Evolutionary conservation across 2,113 vertebrate genomes (phyloP), one percentile per base, ranked within the genome.

Genomic region (Nesogale talazaci): DNA sequence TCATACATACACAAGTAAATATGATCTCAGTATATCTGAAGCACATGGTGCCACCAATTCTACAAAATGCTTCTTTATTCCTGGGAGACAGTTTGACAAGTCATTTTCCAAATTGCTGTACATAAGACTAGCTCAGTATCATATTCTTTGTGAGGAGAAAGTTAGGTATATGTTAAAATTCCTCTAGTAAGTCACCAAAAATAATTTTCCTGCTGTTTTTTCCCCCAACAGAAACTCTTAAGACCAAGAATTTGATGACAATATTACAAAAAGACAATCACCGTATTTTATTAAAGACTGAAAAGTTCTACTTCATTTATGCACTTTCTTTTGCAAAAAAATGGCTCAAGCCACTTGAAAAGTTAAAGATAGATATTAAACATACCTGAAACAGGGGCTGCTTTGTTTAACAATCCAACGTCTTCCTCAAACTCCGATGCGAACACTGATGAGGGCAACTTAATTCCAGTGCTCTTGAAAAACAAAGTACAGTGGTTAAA

Each of bases 351-450:
- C 23, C 36, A 67, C 12, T 23, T 52, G 40, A 85, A 89, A 90
- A 86, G 31, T 11, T 46, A 87, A 63, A 86, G 40, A 88, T 81
- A 86, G 40, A 88, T 81, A 87, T 22, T 56, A 85, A 83, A 94
- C 91, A 84, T 97, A 99, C 99, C 99, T 98, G 99, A 99, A 96
- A 99, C 93, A 1, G 99, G 99, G 95, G 99, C 99, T 31, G 99
- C 99, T 98, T 99, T 99, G 97, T 99, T 99, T 97, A 99, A 98
- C 34, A 99, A 97, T 83, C 99, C 99, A 31, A 99, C 98, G 83
- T 99, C 98, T 96, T 99, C 99, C 95, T 99, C 99, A 97, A 99
- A 99, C 94, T 99, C 99, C 1, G 99, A 99, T 56, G 99, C 99
- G 93, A 99, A 99, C 81, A 99, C 99, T 0, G 99, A 99, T 0